These are phyloP conservation scores for Molossus alvarezi DNA, from an alignment of 2,797 vertebrate genomes.

Conservation along the genomic window DNA sequence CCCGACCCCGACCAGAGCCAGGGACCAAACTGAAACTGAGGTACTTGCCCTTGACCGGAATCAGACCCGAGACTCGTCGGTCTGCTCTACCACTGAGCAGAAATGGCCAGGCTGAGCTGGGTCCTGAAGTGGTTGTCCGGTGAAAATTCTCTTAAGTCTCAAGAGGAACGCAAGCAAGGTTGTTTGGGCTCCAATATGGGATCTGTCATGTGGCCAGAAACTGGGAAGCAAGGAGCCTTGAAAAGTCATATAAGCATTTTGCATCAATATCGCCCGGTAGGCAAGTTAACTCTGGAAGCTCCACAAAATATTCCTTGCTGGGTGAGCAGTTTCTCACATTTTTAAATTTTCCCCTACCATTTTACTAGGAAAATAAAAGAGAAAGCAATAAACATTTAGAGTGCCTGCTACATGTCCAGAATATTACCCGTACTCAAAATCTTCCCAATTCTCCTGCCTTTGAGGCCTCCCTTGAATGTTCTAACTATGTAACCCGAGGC, in stretches of 20 bases:
- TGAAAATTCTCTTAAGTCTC: background rate
- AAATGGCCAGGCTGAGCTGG: background rate
- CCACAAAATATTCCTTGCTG: background rate
- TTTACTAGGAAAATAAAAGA: constrained; percentile 37
- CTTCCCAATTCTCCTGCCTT: background rate
- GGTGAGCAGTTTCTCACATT: background rate
- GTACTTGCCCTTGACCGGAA: too few species aligned
- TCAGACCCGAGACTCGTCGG: too few species aligned
- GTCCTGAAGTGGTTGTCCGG: background rate
- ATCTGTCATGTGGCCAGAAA: background rate
- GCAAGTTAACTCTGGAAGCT: background rate
- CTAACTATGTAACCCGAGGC: background rate
- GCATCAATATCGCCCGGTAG: background rate
- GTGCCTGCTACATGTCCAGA: background rate
- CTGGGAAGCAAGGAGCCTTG: background rate
- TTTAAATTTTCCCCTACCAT: background rate
- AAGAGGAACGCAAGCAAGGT: background rate
- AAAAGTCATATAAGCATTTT: background rate
- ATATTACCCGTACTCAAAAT: background rate
- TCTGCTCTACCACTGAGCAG: too few species aligned
- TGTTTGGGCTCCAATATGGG: background rate
- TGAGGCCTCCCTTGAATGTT: background rate
- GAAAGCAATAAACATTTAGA: background rate
- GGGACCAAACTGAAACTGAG: too few species aligned
- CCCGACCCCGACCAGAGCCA: too few species aligned